phyloP scores from a whole-genome alignment of 2,888 invertebrate genomes.

The Panzeria rudis region DNA sequence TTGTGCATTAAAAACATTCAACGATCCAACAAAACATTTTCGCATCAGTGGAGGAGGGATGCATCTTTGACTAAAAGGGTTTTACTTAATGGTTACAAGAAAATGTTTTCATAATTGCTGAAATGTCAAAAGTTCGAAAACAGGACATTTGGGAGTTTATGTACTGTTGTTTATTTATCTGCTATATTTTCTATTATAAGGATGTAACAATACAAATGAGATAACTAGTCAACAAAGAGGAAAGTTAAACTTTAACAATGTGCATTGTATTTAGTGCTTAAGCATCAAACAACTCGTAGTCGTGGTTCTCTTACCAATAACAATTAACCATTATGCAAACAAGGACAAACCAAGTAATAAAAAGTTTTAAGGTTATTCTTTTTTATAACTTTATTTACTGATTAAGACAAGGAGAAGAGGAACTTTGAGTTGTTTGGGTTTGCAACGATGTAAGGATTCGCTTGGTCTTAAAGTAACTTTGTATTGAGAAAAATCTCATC shows the following conservation, averaged over 20 bases:
- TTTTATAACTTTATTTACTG: conserved; percentile 1
- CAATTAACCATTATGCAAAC: conserved; percentile 74
- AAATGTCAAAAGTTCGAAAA: conserved; percentile 73
- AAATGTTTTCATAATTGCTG: conserved; percentile 73
- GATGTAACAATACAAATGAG: conserved; percentile 32
- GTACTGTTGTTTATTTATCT: not conserved
- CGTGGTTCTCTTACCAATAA: conserved; percentile 50
- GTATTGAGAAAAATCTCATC: not conserved
- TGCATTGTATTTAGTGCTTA: conserved; percentile 38
- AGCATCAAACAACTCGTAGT: conserved; percentile 13
- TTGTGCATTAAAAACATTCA: conserved; percentile 52
- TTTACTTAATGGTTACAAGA: conserved; percentile 56
- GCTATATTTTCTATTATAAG: conserved; percentile 11
- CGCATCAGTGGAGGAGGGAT: conserved; percentile 7
- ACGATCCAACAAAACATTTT: not conserved
- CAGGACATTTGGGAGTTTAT: conserved; percentile 71
- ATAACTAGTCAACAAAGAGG: conserved; percentile 32
- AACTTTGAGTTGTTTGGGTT: not conserved
- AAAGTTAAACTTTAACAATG: conserved; percentile 37
- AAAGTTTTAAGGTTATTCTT: conserved; percentile 44
- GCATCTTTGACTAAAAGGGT: conserved; percentile 56
- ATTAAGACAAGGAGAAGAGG: not conserved
- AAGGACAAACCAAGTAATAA: conserved; percentile 67
- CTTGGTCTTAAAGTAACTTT: not conserved
- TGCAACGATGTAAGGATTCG: no score